Conservation (phyloP, 2,113 vertebrate genomes). For the sheep (Ovis aries) region DNA sequence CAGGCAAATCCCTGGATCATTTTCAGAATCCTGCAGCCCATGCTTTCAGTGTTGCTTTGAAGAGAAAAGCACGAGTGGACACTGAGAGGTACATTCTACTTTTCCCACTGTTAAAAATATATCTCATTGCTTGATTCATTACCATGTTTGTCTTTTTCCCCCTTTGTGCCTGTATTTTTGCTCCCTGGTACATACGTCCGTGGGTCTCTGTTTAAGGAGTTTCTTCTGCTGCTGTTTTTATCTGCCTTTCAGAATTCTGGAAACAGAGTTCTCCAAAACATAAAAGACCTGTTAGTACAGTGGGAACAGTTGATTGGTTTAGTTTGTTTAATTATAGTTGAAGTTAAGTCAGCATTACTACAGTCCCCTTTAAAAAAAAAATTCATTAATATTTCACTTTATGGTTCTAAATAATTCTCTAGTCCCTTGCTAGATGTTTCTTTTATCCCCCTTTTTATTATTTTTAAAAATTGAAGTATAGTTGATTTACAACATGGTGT, state of each 20-base stretch:
- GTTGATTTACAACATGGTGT: background rate
- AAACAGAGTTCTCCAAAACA: background rate
- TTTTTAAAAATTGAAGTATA: background rate
- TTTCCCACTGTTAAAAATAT: background rate
- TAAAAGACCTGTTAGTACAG: background rate
- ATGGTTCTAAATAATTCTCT: background rate
- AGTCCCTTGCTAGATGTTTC: background rate
- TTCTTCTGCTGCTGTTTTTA: background rate
- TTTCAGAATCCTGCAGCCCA: background rate
- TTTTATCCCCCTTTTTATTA: background rate
- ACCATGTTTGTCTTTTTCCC: background rate
- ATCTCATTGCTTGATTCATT: background rate
- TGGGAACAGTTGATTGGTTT: background rate
- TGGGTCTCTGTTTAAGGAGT: background rate
- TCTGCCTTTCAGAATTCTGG: background rate
- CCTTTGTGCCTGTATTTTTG: background rate
- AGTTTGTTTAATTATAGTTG: constrained; percentile 23
- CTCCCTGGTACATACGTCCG: background rate
- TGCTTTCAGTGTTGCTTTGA: background rate
- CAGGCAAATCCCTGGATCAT: accelerated
- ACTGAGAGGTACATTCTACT: background rate
- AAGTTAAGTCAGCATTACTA: background rate
- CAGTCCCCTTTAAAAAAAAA: background rate
- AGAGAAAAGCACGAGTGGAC: background rate
- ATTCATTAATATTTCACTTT: background rate